phyloP scores from a whole-genome alignment of 2,113 vertebrate species.

The Malaclemys terrapin region DNA sequence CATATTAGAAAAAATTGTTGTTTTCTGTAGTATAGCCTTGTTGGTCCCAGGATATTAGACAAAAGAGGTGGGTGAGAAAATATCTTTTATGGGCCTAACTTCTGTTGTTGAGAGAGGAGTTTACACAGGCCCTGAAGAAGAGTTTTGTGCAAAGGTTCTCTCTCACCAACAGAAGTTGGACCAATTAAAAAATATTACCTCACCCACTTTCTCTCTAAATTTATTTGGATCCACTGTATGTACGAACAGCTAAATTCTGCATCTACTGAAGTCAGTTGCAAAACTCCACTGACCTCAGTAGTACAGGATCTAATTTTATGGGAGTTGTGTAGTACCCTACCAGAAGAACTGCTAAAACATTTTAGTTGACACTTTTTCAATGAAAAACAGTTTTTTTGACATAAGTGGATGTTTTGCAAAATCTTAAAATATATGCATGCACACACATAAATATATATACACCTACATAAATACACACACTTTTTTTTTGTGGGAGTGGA shows the following conservation, averaged over 20 bases:
- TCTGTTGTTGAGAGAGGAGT: background rate
- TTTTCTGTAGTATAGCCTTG: background rate
- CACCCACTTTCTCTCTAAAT: background rate
- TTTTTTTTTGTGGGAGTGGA: too few relatives aligned
- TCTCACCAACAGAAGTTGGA: background rate
- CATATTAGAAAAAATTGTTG: background rate
- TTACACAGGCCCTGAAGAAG: background rate
- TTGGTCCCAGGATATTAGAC: background rate
- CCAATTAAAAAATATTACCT: background rate
- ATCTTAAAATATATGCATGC: background rate
- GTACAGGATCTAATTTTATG: background rate
- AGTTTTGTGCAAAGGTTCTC: background rate
- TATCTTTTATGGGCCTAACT: background rate
- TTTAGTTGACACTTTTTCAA: background rate
- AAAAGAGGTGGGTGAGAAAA: background rate
- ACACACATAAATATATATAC: too few relatives aligned
- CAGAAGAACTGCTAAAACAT: background rate
- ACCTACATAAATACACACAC: too few relatives aligned
- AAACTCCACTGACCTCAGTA: background rate
- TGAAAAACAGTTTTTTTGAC: background rate
- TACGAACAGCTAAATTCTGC: background rate
- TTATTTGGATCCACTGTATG: background rate
- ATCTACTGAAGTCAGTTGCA: background rate
- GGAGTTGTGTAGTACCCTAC: background rate
- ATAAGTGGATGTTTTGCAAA: background rate